Percentiles rank a stretch among this genome's conserved stretches.
These are phyloP conservation scores for Pleuronectes platessa DNA, from an alignment of 2,113 vertebrate species.

Conservation along the genomic window DNA sequence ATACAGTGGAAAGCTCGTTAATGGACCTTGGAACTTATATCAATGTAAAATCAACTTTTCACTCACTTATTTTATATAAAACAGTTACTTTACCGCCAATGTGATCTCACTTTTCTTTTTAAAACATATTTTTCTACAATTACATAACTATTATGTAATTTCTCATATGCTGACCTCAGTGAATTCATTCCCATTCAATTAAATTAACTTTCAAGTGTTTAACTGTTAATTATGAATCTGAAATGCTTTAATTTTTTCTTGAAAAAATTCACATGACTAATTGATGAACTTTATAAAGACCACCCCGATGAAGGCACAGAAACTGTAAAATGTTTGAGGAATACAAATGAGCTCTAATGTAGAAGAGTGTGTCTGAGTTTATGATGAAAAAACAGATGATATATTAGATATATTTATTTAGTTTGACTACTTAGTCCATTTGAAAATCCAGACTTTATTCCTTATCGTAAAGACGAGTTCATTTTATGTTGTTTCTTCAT, in stretches of 20 bases:
- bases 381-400: not conserved
- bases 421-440: not conserved
- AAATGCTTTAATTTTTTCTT: not conserved
- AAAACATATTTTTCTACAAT: not conserved
- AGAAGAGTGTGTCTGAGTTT: not conserved
- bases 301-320: not conserved
- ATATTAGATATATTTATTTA: not conserved
- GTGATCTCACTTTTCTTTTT: too few relatives aligned
- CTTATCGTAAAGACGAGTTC: not conserved
- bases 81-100: too few relatives aligned
- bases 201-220: not conserved
- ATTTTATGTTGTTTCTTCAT: not conserved
- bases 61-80: too few relatives aligned
- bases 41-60: too few relatives aligned
- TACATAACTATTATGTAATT: not conserved
- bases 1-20: too few relatives aligned
- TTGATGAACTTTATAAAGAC: not conserved
- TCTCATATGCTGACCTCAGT: not conserved
- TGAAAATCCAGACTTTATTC: not conserved
- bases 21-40: too few relatives aligned
- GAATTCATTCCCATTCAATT: not conserved
- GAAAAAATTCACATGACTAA: not conserved
- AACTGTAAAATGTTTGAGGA: not conserved
- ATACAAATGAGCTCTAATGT: not conserved
- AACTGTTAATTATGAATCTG: not conserved